A percentile compares a stretch with the other conserved stretches of the same genome.
These are phyloP conservation scores for Clostera curtula DNA, from an alignment of 2,888 invertebrate species.

Conservation along the genomic window DNA sequence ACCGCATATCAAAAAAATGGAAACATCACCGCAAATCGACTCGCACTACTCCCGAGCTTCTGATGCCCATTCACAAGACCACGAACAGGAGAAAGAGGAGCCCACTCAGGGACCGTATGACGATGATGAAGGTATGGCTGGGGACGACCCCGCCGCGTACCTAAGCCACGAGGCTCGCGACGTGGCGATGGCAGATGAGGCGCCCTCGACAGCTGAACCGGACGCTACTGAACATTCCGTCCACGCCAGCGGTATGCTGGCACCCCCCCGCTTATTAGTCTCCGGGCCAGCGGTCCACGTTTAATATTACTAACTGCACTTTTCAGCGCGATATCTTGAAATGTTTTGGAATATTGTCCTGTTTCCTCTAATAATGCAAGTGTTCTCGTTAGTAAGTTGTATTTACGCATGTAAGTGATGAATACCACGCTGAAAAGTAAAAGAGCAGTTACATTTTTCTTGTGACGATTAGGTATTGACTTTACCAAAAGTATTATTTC, in stretches of 20 bases:
- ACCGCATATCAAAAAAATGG: slow-evolving; percentile 62
- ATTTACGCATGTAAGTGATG: too few species aligned
- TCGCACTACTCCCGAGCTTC: slow-evolving; percentile 74
- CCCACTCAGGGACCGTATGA: slow-evolving; percentile 79
- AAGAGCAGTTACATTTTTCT: too few species aligned
- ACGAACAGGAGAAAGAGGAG: slow-evolving; percentile 59
- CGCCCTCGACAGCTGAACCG: slow-evolving; percentile 75
- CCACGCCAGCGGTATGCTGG: slow-evolving; percentile 73
- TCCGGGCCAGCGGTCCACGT: slow-evolving; percentile 36
- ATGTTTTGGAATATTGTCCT: too few species aligned
- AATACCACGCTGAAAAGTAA: too few species aligned
- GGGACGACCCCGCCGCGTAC: slow-evolving; percentile 73
- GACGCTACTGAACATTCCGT: slow-evolving; percentile 73
- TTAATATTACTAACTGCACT: slow-evolving; percentile 28
- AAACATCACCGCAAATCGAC: slow-evolving; percentile 73
- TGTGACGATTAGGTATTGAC: slow-evolving; percentile 48
- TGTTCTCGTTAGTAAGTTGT: too few species aligned
- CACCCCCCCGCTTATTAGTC: slow-evolving; percentile 67
- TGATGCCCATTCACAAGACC: slow-evolving; percentile 60
- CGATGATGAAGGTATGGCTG: slow-evolving; percentile 69
- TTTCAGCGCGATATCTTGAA: too few species aligned
- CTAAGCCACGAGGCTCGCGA: slow-evolving; percentile 51
- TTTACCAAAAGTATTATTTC: slow-evolving; percentile 71
- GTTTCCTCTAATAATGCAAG: too few species aligned
- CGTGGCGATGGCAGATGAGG: slow-evolving; percentile 61